Evolutionary conservation across 2,888 invertebrate species (phyloP), one percentile per base, ranked within the genome.

Genomic region (Conus canariensis): DNA sequence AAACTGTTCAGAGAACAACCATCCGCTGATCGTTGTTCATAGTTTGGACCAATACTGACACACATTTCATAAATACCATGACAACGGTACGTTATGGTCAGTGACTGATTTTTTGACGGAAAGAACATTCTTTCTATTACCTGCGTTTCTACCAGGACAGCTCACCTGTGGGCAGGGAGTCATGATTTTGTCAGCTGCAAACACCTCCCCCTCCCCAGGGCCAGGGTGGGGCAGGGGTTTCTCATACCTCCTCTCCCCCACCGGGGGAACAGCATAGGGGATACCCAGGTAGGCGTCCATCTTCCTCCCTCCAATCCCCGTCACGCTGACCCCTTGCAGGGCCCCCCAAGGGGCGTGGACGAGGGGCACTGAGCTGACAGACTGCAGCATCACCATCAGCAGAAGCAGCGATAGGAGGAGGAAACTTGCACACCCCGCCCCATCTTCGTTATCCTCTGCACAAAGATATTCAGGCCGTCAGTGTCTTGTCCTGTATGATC

Each of bases 261-360:
- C 82, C 22, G 92, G 91, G 22, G 92, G 92, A 59, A 86, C 45
- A 16, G 92, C 92, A 67, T 89, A 92, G 59, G 91, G 92, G 22
- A 92, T 91, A 9, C 89, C 89, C 67, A 60, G 86, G 77, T 91
- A 92, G 10, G 56, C 90, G 12, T 30, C 22, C 80, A 87, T 60
- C 56, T 64, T 82, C 58, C 80, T 87, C 30, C 90, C 90, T 45
- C 22, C 64, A 16, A 16, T 60, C 5, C 87, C 87, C 45, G 77
- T 10, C 60, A 86, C 64, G 3, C 19, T n/a, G 7, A 90, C 12
- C 45, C 90, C 90, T 45, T 45, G 64, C 30, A 90, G 80, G 19
- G 56, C 19, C 30, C 90, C 90, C 90, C 90, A 90, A 14, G 90
- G 87, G n/a, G 87, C 77, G 19, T 77, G 67, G 45, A 90, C 25